These are phyloP conservation scores for Tenthredo notha DNA, from an alignment of 2,888 invertebrate genomes.

Conservation along the genomic window DNA sequence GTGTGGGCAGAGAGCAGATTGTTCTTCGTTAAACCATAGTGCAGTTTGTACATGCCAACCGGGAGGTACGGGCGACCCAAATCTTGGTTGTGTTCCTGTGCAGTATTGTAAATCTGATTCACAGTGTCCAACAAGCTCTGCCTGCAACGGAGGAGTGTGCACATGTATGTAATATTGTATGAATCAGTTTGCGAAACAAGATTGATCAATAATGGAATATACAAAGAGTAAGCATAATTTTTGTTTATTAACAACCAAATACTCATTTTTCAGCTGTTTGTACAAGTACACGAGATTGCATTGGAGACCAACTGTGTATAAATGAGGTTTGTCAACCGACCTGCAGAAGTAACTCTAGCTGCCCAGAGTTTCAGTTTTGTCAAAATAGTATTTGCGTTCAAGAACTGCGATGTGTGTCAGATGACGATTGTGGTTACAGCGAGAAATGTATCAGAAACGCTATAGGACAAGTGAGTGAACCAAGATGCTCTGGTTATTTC, in stretches of 20 bases:
- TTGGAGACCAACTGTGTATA: slow-evolving; percentile 91
- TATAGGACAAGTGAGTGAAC: slow-evolving; percentile 82
- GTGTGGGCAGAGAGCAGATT: slow-evolving; percentile 90
- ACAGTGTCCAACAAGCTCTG: slow-evolving; percentile 91
- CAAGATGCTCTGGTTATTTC: not conserved
- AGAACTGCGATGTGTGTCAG: slow-evolving; percentile 87
- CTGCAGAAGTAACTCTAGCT: slow-evolving; percentile 89
- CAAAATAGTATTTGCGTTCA: slow-evolving; percentile 91
- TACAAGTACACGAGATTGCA: slow-evolving; percentile 90
- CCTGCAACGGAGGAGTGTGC: slow-evolving; percentile 91
- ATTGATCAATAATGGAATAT: not conserved
- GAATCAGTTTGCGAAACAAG: not conserved
- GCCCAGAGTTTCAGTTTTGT: slow-evolving; percentile 92
- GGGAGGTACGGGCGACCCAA: slow-evolving; percentile 92
- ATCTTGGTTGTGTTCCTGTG: slow-evolving; percentile 90
- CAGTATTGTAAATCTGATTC: slow-evolving; percentile 90
- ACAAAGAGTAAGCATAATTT: not conserved
- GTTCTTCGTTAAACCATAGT: slow-evolving; percentile 88
- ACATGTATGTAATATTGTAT: slow-evolving; percentile 80
- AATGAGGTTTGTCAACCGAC: slow-evolving; percentile 92
- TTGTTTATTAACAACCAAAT: not conserved
- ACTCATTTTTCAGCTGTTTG: slow-evolving; percentile 83
- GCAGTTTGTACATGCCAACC: slow-evolving; percentile 91
- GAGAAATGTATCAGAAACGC: slow-evolving; percentile 87
- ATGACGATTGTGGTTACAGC: slow-evolving; percentile 86